Base-by-base conservation (phyloP, 2,888 invertebrate species). In the Apamea monoglypha region DNA sequence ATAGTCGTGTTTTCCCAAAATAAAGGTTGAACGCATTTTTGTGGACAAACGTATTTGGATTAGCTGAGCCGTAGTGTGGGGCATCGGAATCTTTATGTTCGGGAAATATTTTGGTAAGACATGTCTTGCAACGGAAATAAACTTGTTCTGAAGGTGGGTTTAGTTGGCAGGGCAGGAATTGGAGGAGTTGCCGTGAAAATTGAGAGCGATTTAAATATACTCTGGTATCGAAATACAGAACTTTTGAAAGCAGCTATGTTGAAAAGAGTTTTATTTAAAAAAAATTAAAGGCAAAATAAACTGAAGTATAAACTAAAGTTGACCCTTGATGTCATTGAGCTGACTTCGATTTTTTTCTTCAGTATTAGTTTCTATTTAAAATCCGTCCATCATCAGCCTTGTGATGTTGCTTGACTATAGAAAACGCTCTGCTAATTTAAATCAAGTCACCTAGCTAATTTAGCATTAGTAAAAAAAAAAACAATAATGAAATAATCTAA, bases 1-100 rank as follows among this genome's bases (percentile, higher is more conserved):
- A 87, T 88, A 88, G 86, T 87, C 88, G 86, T 87, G 90, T 89
- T 90, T 88, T 90, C 90, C 90, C 59, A 82, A 90, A 90, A 90
- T 90, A 90, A 88, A 90, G 90, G 88, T 86, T 83, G 84, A 86
- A 84, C 87, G 70, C 89, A 90, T 90, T 89, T 90, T 89, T 90
- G 90, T 90, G 86, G 90, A 80, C 78, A 88, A 85, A 84, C 89
- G 83, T 86, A 89, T 90, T 89, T 85, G 88, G 89, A 90, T 88
- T 89, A 83, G 86, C 83, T 76, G 80, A 83, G 83, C 78, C 36
- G 77, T 47, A 47, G 83, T 66, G 64, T 29, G 64, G 79, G 75
- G 75, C 88, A 78, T 77, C 32, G 78, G 81, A 82, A 86, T 90
- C 90, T 87, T 89, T 86, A 83, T 84, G 82, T 83, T 84, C 80